Conservation (phyloP, 1,140 invertebrate genomes). For the Thaumetopoea pityocampa region DNA sequence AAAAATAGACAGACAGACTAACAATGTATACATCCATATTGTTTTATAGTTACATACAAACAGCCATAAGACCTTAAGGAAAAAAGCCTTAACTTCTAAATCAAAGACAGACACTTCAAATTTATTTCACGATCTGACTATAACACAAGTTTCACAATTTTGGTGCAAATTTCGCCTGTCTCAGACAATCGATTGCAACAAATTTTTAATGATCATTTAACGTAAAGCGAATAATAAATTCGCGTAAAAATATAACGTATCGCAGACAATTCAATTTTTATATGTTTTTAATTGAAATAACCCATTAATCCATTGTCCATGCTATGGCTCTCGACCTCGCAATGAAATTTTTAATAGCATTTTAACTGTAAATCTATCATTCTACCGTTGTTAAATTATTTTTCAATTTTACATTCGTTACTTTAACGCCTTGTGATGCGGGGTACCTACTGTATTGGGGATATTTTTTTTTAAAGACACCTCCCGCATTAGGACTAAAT, state of each 20-base stretch:
- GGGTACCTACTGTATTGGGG: background rate
- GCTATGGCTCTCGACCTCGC: slow-evolving; percentile 3
- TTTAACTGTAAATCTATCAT: background rate
- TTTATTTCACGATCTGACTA: no score
- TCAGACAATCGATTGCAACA: no score
- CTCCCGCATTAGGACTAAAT: no score
- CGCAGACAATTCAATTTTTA: background rate
- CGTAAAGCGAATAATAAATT: background rate
- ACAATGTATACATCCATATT: no score
- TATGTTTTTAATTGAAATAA: background rate
- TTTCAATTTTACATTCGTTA: slow-evolving; percentile 5
- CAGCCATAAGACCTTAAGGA: no score
- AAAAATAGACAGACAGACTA: no score
- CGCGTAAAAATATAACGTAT: background rate
- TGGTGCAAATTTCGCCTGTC: no score
- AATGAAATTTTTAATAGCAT: slow-evolving; percentile 8
- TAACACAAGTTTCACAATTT: no score
- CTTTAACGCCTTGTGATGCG: slow-evolving; percentile 2
- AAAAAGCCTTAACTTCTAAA: no score
- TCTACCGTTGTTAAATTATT: slow-evolving; percentile 1
- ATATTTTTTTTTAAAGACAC: background rate
- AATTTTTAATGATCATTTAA: no score
- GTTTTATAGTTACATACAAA: no score
- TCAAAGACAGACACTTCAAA: no score
- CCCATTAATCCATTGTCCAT: slow-evolving; percentile 4